A percentile compares a stretch with the other conserved stretches of the same genome.
These are phyloP conservation scores for Synergus umbraculus DNA, from an alignment of 2,888 invertebrate genomes.

Conservation along the genomic window DNA sequence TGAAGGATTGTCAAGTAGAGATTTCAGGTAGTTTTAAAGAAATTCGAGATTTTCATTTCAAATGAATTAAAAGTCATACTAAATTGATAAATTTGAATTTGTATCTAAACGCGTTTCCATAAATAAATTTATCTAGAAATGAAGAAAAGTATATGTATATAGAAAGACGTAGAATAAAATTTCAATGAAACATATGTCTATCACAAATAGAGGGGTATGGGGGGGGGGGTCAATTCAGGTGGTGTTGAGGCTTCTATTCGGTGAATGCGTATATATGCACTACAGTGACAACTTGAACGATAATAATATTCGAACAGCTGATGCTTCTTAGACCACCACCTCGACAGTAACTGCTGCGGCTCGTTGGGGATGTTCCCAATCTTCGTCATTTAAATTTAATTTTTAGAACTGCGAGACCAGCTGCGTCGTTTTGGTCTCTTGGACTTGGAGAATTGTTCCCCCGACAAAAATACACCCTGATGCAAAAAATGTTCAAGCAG, in stretches of 20 bases:
- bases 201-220: constrained; percentile 9
- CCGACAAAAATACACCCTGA: constrained; percentile 26
- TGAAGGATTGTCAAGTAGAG: too few species aligned
- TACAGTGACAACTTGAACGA: constrained; percentile 61
- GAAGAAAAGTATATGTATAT: too few species aligned
- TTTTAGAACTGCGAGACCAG: constrained; percentile 45
- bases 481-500: constrained; percentile 12
- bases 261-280: constrained; percentile 58
- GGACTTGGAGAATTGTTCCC: constrained; percentile 27
- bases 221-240: constrained; percentile 13
- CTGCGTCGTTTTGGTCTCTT: constrained; percentile 38
- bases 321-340: constrained; percentile 58
- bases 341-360: constrained; percentile 44
- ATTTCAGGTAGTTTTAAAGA: too few species aligned
- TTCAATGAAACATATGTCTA: constrained; percentile 37
- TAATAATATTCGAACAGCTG: constrained; percentile 60
- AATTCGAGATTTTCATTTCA: too few species aligned
- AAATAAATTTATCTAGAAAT: neutral
- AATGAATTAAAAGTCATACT: too few species aligned
- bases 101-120: neutral
- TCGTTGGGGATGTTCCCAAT: constrained; percentile 54
- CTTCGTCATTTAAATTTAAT: constrained; percentile 56
- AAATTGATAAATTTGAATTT: too few species aligned
- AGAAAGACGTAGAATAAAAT: constrained; percentile 2
- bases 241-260: neutral